Conservation (phyloP, 2,797 vertebrate genomes). For the Thaleichthys pacificus region DNA sequence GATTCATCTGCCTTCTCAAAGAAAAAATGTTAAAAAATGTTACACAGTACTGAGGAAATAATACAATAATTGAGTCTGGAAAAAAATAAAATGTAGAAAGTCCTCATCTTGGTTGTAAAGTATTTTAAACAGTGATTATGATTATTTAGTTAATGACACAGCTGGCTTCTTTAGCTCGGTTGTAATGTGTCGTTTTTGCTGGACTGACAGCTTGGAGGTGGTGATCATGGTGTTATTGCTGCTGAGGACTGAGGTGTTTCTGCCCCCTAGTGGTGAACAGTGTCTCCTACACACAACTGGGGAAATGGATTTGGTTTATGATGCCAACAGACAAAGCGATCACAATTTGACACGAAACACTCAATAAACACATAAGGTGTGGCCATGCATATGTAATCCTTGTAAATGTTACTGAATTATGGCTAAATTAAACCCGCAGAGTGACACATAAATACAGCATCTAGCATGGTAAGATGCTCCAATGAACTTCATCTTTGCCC, state of each 20-base stretch:
- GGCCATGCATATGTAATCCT: not conserved
- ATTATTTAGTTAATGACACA: no score
- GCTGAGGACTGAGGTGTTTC: conserved; percentile 19
- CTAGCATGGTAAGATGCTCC: not conserved
- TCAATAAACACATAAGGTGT: not conserved
- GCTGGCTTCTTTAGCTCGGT: not conserved
- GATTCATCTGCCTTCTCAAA: conserved; percentile 24
- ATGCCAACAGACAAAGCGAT: no score
- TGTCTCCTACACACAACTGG: not conserved
- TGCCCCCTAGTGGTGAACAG: conserved; percentile 67
- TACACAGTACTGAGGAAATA: not conserved
- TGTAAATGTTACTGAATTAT: not conserved
- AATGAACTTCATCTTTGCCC: not conserved
- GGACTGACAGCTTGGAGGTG: not conserved
- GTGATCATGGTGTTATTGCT: not conserved
- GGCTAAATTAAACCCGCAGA: not conserved
- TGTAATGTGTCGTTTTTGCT: not conserved
- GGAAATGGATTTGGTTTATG: no score
- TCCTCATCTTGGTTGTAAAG: not conserved
- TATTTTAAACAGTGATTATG: no score
- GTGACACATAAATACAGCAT: not conserved
- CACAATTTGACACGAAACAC: not conserved
- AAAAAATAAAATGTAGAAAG: not conserved
- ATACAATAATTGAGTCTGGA: not conserved
- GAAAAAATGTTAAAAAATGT: not conserved